phyloP scores from a whole-genome alignment of 1,140 invertebrate species.

The Rhopalosiphum padi region DNA sequence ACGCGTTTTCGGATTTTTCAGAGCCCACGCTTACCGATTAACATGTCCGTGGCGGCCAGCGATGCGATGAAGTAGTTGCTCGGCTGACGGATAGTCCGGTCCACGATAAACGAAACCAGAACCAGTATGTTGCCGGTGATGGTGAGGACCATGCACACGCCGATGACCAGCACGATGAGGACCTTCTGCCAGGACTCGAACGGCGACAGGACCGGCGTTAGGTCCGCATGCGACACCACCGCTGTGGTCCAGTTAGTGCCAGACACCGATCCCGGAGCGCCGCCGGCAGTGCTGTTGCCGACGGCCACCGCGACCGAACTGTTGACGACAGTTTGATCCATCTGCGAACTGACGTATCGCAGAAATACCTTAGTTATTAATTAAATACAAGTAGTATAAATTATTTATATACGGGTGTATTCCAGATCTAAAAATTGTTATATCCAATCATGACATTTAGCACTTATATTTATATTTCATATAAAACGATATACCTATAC shows the following conservation, averaged over 20 bases:
- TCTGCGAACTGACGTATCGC: constrained; percentile 27
- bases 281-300: constrained; percentile 58
- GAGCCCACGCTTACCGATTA: constrained; percentile 78
- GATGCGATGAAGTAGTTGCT: constrained; percentile 99
- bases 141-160: constrained; percentile 87
- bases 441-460: background rate
- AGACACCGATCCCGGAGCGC: background rate
- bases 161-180: constrained; percentile 88
- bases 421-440: background rate
- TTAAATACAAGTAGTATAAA: background rate
- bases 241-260: constrained; percentile 41
- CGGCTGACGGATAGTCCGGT: constrained; percentile 95
- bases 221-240: constrained; percentile 61
- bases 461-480: background rate
- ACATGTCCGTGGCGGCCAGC: constrained; percentile 95
- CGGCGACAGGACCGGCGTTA: constrained; percentile 76
- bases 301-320: constrained; percentile 8
- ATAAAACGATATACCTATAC: too few species aligned
- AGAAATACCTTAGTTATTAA: background rate
- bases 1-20: background rate
- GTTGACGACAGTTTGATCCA: constrained; percentile 39
- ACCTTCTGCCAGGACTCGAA: constrained; percentile 91
- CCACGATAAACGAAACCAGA: constrained; percentile 94
- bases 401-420: background rate
- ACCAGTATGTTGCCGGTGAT: constrained; percentile 96